Evolutionary conservation across 1,140 invertebrate species (phyloP), one percentile per base, ranked within the genome.

Genomic region (Tetramorium alpestre): DNA sequence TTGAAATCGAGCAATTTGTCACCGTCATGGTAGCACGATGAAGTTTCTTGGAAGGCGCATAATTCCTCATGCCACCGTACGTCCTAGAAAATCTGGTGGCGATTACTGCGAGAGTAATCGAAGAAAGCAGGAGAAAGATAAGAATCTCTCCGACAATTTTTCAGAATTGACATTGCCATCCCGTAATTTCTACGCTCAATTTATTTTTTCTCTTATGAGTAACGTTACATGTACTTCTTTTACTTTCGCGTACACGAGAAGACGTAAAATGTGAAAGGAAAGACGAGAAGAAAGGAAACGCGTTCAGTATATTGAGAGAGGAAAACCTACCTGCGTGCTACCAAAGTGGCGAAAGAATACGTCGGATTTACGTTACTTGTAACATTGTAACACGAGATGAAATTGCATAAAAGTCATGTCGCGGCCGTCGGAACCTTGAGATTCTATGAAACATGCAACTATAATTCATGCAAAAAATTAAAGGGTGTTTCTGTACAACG

Each of bases 1-100:
- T 49, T 81, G 78, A 81, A 81, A 81, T 81, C 78, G 78, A 70
- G 51, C 51, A 81, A 81, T 81, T 81, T 81, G 78, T 81, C 78
- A 70, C 78, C 78, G 78, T 81, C 78, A 81, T 28, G 49, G 16
- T 70, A 56, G 38, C 49, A 28, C 78, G 49, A 70, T 81, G 38
- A 81, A 81, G 49, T 81, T 81, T 58, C 78, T 56, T 25, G 10
- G 18, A n/a, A 70, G 64, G 22, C 22, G 22, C 49, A 56, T 81
- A 70, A 81, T 51, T 81, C 16, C 51, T 70, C 33, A 56, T 56
- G 38, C 38, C 41, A 54, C 56, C 64, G 49, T 56, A 56, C 38
- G 38, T 70, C 51, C 22, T 16, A 13, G 16, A 13, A 70, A 81
- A 81, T 81, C 78, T 81, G 33, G 56, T 70, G 38, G 38, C 64